Evolutionary conservation across 2,797 vertebrate species (phyloP).

Genomic region (Poecilia picta): DNA sequence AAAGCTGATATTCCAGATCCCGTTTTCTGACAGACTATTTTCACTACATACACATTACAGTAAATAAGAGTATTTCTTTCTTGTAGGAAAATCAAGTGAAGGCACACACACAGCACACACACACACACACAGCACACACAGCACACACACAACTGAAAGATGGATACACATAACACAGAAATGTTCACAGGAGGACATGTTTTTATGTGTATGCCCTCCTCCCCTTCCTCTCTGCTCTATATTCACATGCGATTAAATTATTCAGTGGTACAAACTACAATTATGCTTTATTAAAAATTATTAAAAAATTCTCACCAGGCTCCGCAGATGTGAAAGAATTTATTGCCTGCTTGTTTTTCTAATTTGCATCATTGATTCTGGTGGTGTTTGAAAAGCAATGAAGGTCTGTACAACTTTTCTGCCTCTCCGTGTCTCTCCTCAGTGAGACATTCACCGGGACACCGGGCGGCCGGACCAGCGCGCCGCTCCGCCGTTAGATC

Average conservation of each 20-base stretch:
- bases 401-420: conserved; percentile 67
- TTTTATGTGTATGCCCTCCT: conserved; percentile 57
- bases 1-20: background rate
- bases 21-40: background rate
- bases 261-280: conserved; percentile 99
- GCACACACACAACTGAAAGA: conserved; percentile 13
- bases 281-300: conserved; percentile 99
- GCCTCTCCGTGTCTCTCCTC: conserved; percentile 20
- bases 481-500: conserved; percentile 83
- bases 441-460: conserved; percentile 43
- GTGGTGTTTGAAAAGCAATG: conserved; percentile 91
- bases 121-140: no score
- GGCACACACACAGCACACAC: background rate
- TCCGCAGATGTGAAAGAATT: conserved; percentile 95
- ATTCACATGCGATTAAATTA: conserved; percentile 97
- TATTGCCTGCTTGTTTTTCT: conserved; percentile 98
- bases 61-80: background rate
- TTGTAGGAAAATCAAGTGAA: conserved; percentile 8
- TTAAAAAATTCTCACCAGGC: conserved; percentile 92
- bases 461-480: conserved; percentile 7
- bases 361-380: conserved; percentile 99
- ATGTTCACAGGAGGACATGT: conserved; percentile 44
- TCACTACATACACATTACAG: background rate
- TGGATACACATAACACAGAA: background rate
- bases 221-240: conserved; percentile 75